These are phyloP conservation scores for Aplochiton taeniatus DNA, from an alignment of 2,797 vertebrate species.

Conservation along the genomic window DNA sequence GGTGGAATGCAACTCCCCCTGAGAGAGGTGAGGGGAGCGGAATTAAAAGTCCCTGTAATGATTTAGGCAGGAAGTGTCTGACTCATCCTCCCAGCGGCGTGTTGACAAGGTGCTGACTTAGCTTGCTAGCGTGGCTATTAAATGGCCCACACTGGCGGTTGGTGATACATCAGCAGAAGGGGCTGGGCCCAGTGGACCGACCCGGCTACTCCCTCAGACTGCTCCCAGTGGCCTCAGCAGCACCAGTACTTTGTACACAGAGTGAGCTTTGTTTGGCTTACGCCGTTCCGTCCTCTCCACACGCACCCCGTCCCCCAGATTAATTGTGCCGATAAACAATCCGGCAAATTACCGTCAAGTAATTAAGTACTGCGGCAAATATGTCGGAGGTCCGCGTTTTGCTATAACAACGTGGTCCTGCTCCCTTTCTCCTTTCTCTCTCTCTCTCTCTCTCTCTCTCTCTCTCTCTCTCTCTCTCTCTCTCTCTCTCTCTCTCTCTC, in stretches of 20 bases:
- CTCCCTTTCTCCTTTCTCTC: neutral
- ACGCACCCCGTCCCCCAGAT: slow-evolving; percentile 14
- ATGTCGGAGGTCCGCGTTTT: slow-evolving; percentile 21
- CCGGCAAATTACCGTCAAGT: slow-evolving; percentile 25
- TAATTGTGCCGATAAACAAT: slow-evolving; percentile 30
- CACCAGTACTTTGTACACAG: slow-evolving; percentile 14
- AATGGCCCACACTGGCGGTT: slow-evolving; percentile 17
- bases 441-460: neutral
- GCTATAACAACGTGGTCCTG: neutral
- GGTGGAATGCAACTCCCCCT: neutral
- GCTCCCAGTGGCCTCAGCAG: slow-evolving; percentile 14
- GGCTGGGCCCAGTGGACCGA: neutral
- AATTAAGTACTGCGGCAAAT: slow-evolving; percentile 36
- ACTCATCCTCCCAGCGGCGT: slow-evolving; percentile 25
- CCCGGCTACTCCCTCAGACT: neutral
- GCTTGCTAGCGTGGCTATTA: slow-evolving; percentile 16
- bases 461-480: neutral
- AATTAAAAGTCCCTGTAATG: slow-evolving; percentile 16
- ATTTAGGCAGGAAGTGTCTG: slow-evolving; percentile 23
- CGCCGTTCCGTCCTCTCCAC: neutral
- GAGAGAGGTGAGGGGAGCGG: neutral
- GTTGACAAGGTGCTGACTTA: slow-evolving; percentile 37
- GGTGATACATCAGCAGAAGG: slow-evolving; percentile 25
- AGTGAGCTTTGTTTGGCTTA: slow-evolving; percentile 26
- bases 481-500: slow-evolving; percentile 4